These are phyloP conservation scores for Drosophila putrida DNA, from an alignment of 2,888 invertebrate species.

Conservation along the genomic window DNA sequence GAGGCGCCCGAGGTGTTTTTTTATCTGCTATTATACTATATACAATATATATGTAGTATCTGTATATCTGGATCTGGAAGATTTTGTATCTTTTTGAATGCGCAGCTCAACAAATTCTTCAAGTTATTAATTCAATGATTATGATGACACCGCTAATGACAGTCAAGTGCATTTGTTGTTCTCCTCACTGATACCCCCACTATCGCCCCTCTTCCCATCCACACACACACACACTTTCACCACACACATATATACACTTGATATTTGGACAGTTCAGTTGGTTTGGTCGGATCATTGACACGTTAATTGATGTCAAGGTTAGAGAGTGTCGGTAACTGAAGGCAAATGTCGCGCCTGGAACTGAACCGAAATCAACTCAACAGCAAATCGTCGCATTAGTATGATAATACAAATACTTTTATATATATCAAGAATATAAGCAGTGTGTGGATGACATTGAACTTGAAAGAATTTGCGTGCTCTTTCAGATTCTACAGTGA, in stretches of 20 bases:
- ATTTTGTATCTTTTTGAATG: slow-evolving; percentile 33
- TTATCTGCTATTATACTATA: slow-evolving; percentile 10
- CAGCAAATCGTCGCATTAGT: slow-evolving; percentile 43
- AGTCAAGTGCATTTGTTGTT: slow-evolving; percentile 65
- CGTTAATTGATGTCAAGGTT: slow-evolving; percentile 83
- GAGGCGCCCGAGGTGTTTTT: slow-evolving; percentile 47
- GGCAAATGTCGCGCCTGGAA: slow-evolving; percentile 24
- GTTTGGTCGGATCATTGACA: slow-evolving; percentile 72
- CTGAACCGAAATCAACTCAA: slow-evolving; percentile 34
- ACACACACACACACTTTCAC: neutral
- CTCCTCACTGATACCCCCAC: neutral
- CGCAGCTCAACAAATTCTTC: slow-evolving; percentile 45
- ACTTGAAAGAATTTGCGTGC: slow-evolving; percentile 59
- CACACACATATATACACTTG: neutral
- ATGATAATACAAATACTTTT: slow-evolving; percentile 48
- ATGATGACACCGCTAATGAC: slow-evolving; percentile 77
- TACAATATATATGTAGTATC: slow-evolving; percentile 6
- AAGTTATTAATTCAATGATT: slow-evolving; percentile 80
- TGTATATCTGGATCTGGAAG: slow-evolving; percentile 19
- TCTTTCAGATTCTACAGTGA: slow-evolving; percentile 8
- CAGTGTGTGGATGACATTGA: slow-evolving; percentile 63
- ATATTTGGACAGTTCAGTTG: slow-evolving; percentile 36
- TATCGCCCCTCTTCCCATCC: slow-evolving; percentile 3
- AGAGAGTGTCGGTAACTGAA: slow-evolving; percentile 46
- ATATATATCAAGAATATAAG: slow-evolving; percentile 11